phyloP scores from a whole-genome alignment of 2,113 vertebrate species.

The Illadopsis cleaveri region DNA sequence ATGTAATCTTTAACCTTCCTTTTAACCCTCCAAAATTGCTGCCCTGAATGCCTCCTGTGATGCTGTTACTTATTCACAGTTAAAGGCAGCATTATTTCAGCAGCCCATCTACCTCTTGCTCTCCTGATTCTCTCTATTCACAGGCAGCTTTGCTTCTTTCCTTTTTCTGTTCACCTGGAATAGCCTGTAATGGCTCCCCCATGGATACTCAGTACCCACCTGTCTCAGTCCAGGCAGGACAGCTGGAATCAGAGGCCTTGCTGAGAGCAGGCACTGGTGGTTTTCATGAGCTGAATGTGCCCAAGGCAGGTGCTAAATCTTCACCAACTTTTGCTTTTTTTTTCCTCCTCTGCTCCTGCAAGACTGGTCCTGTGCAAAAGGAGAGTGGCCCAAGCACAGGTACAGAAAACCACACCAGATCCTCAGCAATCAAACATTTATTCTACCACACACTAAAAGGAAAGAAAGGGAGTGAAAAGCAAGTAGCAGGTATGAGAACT shows the following conservation, averaged over 20 bases:
- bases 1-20: conserved; percentile 19
- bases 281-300: background rate
- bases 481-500: background rate
- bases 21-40: conserved; percentile 12
- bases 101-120: conserved; percentile 11
- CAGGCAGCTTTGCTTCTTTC: background rate
- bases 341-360: background rate
- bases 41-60: background rate
- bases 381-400: background rate
- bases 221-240: background rate
- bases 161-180: conserved; percentile 7
- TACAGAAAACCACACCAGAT: background rate
- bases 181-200: conserved; percentile 32
- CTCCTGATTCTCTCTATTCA: conserved; percentile 53
- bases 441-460: background rate
- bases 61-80: conserved; percentile 25
- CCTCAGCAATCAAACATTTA: background rate
- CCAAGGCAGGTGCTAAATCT: background rate
- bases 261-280: background rate
- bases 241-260: background rate
- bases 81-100: conserved; percentile 25
- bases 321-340: background rate
- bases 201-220: background rate
- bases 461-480: background rate
- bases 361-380: background rate